phyloP scores from a whole-genome alignment of 2,113 vertebrate genomes.

The Pyrgilauda ruficollis region DNA sequence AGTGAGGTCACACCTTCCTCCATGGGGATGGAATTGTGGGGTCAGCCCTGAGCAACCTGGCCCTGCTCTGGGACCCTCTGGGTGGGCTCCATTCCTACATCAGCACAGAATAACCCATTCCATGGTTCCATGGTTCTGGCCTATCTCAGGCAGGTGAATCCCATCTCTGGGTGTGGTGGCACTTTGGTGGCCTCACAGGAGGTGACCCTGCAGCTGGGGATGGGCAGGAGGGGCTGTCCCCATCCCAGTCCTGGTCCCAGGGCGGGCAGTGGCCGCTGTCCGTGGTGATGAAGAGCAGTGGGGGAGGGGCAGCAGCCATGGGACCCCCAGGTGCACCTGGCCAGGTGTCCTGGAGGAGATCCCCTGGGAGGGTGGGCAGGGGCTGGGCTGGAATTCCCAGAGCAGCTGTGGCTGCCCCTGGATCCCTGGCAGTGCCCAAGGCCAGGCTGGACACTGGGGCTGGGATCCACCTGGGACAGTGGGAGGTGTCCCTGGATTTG shows the following conservation, averaged over 20 bases:
- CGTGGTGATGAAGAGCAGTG: constrained; percentile 64
- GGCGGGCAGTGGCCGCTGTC: constrained; percentile 46
- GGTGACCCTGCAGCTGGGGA: accelerated
- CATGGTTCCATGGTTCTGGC: not conserved
- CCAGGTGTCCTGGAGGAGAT: not conserved
- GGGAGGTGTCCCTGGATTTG: too few species aligned
- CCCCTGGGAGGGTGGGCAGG: too few species aligned
- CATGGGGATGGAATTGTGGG: accelerated
- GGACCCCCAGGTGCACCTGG: not conserved
- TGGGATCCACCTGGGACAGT: too few species aligned
- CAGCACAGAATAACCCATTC: not conserved
- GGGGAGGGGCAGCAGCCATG: not conserved
- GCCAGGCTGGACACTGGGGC: too few species aligned
- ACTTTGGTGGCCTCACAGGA: accelerated
- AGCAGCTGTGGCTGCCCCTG: too few species aligned
- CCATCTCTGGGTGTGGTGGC: not conserved
- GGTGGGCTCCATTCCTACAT: not conserved
- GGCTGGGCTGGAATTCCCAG: too few species aligned
- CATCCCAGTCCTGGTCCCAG: accelerated
- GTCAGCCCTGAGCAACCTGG: not conserved
- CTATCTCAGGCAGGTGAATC: accelerated
- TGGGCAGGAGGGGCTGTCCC: not conserved
- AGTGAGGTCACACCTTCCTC: accelerated
- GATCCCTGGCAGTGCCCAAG: too few species aligned
- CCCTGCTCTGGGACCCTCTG: not conserved